A percentile compares a stretch with the other conserved stretches of the same genome.
These are phyloP conservation scores for Drosophila lini DNA, from an alignment of 1,140 invertebrate species.

Conservation along the genomic window DNA sequence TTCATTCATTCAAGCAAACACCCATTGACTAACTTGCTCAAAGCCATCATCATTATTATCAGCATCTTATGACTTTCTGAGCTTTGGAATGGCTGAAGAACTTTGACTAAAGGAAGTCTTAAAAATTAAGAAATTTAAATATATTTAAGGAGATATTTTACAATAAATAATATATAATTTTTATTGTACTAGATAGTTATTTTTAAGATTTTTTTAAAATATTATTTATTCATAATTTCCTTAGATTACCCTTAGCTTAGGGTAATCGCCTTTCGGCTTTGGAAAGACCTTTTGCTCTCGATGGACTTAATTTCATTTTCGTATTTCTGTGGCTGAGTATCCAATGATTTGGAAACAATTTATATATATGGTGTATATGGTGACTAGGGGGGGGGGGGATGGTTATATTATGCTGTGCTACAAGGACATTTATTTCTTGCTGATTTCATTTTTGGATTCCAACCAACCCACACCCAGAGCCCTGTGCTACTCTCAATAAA, in stretches of 20 bases:
- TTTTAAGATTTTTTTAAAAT: too few species aligned
- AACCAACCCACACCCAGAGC: slow-evolving; percentile 1
- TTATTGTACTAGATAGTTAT: fast-evolving
- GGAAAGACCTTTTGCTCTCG: not conserved
- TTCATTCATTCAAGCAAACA: slow-evolving; percentile 57
- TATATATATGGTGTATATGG: slow-evolving; percentile 61
- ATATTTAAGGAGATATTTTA: not conserved
- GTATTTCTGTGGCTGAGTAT: slow-evolving; percentile 73
- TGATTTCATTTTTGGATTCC: slow-evolving; percentile 66
- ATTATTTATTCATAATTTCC: too few species aligned
- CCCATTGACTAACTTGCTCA: slow-evolving; percentile 19
- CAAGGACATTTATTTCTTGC: slow-evolving; percentile 80
- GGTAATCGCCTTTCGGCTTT: slow-evolving; percentile 26
- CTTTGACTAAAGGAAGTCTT: not conserved
- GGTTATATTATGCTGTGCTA: slow-evolving; percentile 44
- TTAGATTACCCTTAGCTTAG: not conserved
- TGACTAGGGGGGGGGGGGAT: not conserved
- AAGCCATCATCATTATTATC: slow-evolving; percentile 64
- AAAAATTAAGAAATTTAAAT: not conserved
- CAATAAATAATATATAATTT: too few species aligned
- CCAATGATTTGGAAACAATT: slow-evolving; percentile 81
- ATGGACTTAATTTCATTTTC: slow-evolving; percentile 78
- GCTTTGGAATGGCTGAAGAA: slow-evolving; percentile 20
- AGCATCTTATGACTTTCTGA: slow-evolving; percentile 64
- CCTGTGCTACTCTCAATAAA: slow-evolving; percentile 66